A percentile compares a stretch with the other conserved stretches of the same genome.
These are phyloP conservation scores for Actias luna DNA, from an alignment of 2,888 invertebrate genomes.

Conservation along the genomic window DNA sequence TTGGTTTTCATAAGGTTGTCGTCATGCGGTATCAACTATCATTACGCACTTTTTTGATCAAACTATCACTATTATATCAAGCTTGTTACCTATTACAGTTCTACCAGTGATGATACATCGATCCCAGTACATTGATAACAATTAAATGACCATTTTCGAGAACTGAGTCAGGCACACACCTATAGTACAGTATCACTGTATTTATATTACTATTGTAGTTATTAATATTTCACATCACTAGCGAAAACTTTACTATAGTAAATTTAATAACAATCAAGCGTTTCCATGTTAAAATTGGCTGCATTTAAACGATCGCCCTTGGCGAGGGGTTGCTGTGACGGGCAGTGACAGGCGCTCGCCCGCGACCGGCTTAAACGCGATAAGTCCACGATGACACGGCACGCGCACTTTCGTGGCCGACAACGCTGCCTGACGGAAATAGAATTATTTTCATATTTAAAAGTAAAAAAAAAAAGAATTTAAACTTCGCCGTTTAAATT, in stretches of 20 bases:
- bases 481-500: slow-evolving; percentile 8
- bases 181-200: no score
- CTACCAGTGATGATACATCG: no score
- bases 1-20: no score
- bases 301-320: slow-evolving; percentile 28
- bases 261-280: slow-evolving; percentile 28
- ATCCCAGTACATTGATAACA: no score
- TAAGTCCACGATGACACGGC: slow-evolving; percentile 59
- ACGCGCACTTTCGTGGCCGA: slow-evolving; percentile 49
- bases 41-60: no score
- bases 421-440: slow-evolving; percentile 26
- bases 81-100: no score
- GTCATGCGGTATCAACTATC: no score
- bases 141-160: no score
- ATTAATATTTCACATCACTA: no score
- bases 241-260: slow-evolving; percentile 14
- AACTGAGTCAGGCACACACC: no score
- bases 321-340: slow-evolving; percentile 44
- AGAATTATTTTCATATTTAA: slow-evolving; percentile 36
- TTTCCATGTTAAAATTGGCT: slow-evolving; percentile 34
- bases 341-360: slow-evolving; percentile 53
- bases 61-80: no score
- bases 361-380: slow-evolving; percentile 34
- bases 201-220: no score
- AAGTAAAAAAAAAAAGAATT: slow-evolving; percentile 4